Conservation (phyloP, 1,140 invertebrate genomes). For the Drosophila albomicans region DNA sequence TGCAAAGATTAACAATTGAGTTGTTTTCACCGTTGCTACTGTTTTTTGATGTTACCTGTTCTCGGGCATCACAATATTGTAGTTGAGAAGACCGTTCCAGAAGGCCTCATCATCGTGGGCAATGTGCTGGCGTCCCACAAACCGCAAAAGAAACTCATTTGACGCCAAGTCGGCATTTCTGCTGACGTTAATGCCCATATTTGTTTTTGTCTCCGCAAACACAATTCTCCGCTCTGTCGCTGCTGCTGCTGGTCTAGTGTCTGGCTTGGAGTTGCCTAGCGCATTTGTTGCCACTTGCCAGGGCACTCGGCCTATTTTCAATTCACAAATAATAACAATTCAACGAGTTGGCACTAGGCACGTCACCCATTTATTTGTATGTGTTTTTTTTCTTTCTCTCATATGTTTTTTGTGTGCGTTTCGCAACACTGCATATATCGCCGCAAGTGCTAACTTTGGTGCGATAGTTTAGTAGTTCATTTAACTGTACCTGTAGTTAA, state of each 20-base stretch:
- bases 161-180: slow-evolving; percentile 91
- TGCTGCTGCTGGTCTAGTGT: slow-evolving; percentile 33
- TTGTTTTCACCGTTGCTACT: slow-evolving; percentile 22
- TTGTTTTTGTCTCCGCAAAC: slow-evolving; percentile 4
- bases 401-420: slow-evolving; percentile 50
- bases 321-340: slow-evolving; percentile 55
- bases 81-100: slow-evolving; percentile 97
- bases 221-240: slow-evolving; percentile 17
- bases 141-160: slow-evolving; percentile 92
- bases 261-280: slow-evolving; percentile 20
- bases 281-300: slow-evolving; percentile 31
- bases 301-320: slow-evolving; percentile 33
- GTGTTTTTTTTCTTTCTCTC: slow-evolving; percentile 32
- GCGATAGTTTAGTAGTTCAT: background rate
- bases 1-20: slow-evolving; percentile 79
- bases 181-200: slow-evolving; percentile 95
- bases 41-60: slow-evolving; percentile 87
- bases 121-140: slow-evolving; percentile 92
- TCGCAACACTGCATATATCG: slow-evolving; percentile 28
- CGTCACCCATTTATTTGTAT: slow-evolving; percentile 54
- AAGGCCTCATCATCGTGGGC: slow-evolving; percentile 93
- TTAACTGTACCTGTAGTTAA: background rate
- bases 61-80: slow-evolving; percentile 92
- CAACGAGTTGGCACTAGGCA: slow-evolving; percentile 50
- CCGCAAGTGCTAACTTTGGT: slow-evolving; percentile 24